phyloP scores from a whole-genome alignment of 2,113 vertebrate genomes.

The Variabilichromis moorii region DNA sequence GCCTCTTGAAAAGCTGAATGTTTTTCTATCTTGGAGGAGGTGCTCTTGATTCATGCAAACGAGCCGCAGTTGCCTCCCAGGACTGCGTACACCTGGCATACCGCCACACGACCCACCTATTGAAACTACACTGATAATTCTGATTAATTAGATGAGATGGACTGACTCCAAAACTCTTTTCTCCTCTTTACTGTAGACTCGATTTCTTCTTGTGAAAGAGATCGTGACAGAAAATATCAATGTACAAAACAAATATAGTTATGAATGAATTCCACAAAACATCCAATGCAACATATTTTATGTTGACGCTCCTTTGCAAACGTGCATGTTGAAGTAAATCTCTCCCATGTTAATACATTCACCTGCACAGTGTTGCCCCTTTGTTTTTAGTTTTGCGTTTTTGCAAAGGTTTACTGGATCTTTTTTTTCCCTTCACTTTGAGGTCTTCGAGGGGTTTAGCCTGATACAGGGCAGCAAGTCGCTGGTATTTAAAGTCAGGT shows the following conservation, averaged over 20 bases:
- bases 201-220: background rate
- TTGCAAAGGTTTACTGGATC: background rate
- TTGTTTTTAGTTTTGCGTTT: background rate
- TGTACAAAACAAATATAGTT: background rate
- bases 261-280: background rate
- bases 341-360: background rate
- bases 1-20: background rate
- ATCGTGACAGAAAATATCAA: background rate
- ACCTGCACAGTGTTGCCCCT: background rate
- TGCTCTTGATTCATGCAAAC: background rate
- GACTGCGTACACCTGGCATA: background rate
- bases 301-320: background rate
- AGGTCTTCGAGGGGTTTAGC: background rate
- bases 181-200: background rate
- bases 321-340: background rate
- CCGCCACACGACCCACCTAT: background rate
- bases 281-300: background rate
- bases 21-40: background rate
- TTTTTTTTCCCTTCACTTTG: background rate
- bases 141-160: background rate
- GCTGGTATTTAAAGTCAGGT: background rate
- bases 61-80: background rate
- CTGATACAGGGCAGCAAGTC: background rate
- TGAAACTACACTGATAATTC: background rate
- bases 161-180: background rate